Evolutionary conservation across 1,140 invertebrate species (phyloP), one percentile per base, ranked within the genome.

Genomic region (Caenorhabditis latens): DNA sequence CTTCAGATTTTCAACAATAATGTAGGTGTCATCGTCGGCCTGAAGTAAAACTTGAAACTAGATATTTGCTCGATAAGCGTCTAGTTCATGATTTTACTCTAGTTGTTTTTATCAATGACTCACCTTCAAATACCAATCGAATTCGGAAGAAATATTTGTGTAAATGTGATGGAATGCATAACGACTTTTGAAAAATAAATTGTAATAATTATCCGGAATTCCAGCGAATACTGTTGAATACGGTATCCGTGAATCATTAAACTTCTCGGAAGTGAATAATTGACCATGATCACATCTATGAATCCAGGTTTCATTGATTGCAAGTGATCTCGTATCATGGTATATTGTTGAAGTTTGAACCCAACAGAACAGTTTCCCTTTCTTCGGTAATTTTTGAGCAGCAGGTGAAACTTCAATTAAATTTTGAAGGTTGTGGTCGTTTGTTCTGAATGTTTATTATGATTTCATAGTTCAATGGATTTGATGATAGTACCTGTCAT

Each of bases 1-100:
- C 40, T 91, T 88, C n/a, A 93, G 83, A 88, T 93, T 93, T 89
- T 93, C 93, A 71, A 93, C 86, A 32, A 93, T 91, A 16, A 93
- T 89, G 67, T 91, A 93, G 0, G 93, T 93, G 86, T 93, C 93
- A 87, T 93, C 92, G 65, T 93, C 92, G 11, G 91, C 91, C 88
- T 92, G 91, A 46, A 92, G 89, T 87, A n/a, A n/a, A n/a, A n/a
- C n/a, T n/a, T n/a, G n/a, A 90, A 3, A 24, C 4, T 5, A 90
- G 90, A 90, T 90, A 71, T 92, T 13, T 53, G 9, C 50, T 50
- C 48, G 48, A 50, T 50, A 50, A 50, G 6, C 48, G 6, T 13
- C 48, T n/a, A n/a, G n/a, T n/a, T n/a, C n/a, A n/a, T 32, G 32
- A 1, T 32, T 32, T 32, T 2, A 32, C 32, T 32, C 32, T 1